These are phyloP conservation scores for Glyptemys insculpta DNA, from an alignment of 2,797 vertebrate species.

Conservation along the genomic window DNA sequence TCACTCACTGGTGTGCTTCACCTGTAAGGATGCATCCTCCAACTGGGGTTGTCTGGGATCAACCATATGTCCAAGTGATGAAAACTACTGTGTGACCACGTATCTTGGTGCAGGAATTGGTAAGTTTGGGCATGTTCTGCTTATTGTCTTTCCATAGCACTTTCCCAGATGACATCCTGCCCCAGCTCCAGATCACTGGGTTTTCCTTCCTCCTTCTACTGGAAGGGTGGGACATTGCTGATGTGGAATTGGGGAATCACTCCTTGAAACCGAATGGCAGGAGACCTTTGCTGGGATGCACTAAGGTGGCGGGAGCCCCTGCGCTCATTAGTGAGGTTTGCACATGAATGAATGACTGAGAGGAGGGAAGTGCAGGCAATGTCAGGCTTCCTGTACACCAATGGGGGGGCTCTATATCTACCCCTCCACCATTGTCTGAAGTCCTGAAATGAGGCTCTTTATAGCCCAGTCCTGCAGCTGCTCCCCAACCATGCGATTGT, in stretches of 20 bases:
- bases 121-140: slow-evolving; percentile 42
- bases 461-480: fast-evolving
- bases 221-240: not conserved
- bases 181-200: not conserved
- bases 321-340: not conserved
- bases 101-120: slow-evolving; percentile 66
- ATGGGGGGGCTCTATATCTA: not conserved
- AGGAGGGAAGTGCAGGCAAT: not conserved
- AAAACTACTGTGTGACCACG: slow-evolving; percentile 65
- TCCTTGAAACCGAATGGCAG: not conserved
- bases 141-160: not conserved
- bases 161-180: not conserved
- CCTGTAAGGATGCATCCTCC: slow-evolving; percentile 53
- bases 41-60: slow-evolving; percentile 75
- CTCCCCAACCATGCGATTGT: too few species aligned
- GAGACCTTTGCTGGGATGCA: too few species aligned
- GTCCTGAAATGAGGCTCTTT: not conserved
- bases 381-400: not conserved
- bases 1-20: slow-evolving; percentile 68
- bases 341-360: slow-evolving; percentile 34
- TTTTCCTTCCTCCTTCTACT: not conserved
- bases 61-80: slow-evolving; percentile 37
- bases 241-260: not conserved
- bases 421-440: not conserved
- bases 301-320: fast-evolving